Base-by-base conservation (phyloP, 1,140 invertebrate species). In the Leptinotarsa texana region DNA sequence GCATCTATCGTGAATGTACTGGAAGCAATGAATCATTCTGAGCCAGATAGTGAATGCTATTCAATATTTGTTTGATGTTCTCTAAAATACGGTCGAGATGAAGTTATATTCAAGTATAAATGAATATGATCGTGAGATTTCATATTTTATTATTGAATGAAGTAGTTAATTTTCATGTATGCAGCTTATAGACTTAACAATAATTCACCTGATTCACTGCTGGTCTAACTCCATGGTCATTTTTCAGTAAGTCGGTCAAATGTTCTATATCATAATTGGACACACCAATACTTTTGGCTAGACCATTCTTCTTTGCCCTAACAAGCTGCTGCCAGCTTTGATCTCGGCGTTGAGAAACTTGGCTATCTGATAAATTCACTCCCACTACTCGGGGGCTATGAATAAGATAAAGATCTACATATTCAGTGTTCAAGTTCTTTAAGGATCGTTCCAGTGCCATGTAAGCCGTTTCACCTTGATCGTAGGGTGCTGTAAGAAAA, bases 371-470 rank as follows among this genome's bases (percentile, higher is more conserved):
- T 22, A 51, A 49, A 62, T 78, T 76, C n/a, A 75, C 24, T 47
- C 70, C 72, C 21, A 87, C 83, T 72, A 85, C 86, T 18, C 93
- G 94, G 57, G 95, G 95, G 92, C 94, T 96, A 82, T 96, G 94
- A 77, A 96, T 93, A 22, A 96, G 87, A 82, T 93, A 95, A 18
- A 96, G 85, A 86, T 97, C 95, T 2, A 96, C 84, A 82, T 95
- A 95, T 51, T 88, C 86, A 11, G 88, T 85, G 69, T 90, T 87
- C 3, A 97, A 83, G 63, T 90, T 89, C 21, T 86, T 82, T 11
- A 96, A 79, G 11, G 93, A 93, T 48, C 84, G 85, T 63, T 89
- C 79, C 17, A 93, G 90, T 47, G 92, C 91, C 65, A 85, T 79
- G 42, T 84, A 80, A 63, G 88, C 87, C 66, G 85, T 87, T 51